Percentiles rank a stretch among this genome's conserved stretches.
Evolutionary conservation across 2,113 vertebrate genomes (phyloP).

Genomic region (Python bivittatus): DNA sequence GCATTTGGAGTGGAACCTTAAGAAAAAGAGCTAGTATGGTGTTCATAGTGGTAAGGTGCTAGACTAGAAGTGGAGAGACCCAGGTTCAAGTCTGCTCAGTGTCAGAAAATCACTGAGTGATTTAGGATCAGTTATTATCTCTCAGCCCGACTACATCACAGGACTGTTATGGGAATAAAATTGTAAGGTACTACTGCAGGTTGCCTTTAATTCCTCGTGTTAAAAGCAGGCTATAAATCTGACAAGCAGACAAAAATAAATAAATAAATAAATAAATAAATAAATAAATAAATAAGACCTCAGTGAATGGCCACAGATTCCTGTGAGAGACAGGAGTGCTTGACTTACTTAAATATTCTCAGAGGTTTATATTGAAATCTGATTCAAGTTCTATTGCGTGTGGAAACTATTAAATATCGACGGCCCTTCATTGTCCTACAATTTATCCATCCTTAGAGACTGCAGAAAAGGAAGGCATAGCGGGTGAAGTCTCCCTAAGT

Average conservation of each 20-base stretch:
- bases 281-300: neutral
- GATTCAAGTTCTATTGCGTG: neutral
- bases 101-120: neutral
- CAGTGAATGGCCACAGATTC: neutral
- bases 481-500: neutral
- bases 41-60: neutral
- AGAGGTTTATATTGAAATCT: neutral
- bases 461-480: neutral
- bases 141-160: neutral
- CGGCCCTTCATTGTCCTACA: neutral
- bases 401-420: neutral
- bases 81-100: neutral
- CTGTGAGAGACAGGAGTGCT: neutral
- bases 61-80: neutral
- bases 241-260: neutral
- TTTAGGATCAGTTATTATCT: neutral
- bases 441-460: neutral
- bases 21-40: neutral
- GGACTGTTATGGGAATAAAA: neutral
- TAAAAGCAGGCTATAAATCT: neutral
- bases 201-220: neutral
- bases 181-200: neutral
- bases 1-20: neutral
- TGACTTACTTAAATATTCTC: neutral
- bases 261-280: too few relatives aligned